Evolutionary conservation across 2,797 vertebrate species (phyloP), one percentile per base, ranked within the genome.

Genomic region (Poeciliopsis paucimaculata): DNA sequence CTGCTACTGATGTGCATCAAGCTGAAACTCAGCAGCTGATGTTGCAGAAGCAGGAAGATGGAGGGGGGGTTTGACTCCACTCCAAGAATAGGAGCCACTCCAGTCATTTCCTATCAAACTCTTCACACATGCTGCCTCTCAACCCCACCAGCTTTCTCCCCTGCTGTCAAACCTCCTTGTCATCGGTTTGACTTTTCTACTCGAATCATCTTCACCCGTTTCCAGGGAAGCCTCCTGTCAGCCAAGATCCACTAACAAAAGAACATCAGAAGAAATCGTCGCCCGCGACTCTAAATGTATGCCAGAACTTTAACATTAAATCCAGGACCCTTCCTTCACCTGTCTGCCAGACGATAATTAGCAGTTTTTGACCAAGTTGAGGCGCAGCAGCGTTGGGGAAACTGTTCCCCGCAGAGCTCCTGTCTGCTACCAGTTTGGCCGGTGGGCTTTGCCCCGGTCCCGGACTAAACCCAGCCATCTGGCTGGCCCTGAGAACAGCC

Each of bases 341-440:
- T 90, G 85, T 86, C 73, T 84, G 55, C 72, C 79, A 78, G 81
- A 70, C 77, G 79, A 82, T 90, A 86, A 91, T 93, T 90, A 90
- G 87, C 84, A 82, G 86, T 80, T 86, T 53, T 28, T 79, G 83
- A 82, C 81, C 72, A 75, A 16, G 72, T 53, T 70, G 51, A 81
- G 74, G 73, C 53, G 79, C 10, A 70, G 71, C 80, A 77, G 82
- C 28, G 43, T 81, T 74, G 77, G 60, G 60, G 80, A 78, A 82
- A 84, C 79, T 57, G 80, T 87, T 86, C 90, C 94, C 92, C 76
- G 83, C 92, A 81, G 91, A 79, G 92, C 53, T 83, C 53, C 85
- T 90, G 91, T 93, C 93, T 94, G 93, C 93, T 85, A 87, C 85
- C 85, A 84, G 84, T 90, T 90, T 93, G 93, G 92, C 88, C 82